phyloP scores from a whole-genome alignment of 2,797 vertebrate species.

The Falco concolor region DNA sequence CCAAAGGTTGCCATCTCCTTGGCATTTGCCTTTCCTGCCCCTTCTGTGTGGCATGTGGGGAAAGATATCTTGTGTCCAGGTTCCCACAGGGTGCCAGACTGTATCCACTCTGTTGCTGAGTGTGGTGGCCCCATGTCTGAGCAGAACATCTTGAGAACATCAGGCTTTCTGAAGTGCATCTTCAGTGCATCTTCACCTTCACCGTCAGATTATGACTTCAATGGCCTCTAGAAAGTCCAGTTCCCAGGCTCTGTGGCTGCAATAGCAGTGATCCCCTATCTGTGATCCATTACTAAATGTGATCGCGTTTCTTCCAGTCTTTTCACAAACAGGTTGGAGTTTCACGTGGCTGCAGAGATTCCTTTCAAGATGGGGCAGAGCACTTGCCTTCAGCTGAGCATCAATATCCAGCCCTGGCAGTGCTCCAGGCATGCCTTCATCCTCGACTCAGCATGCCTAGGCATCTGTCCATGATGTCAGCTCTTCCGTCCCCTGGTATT shows the following conservation, averaged over 20 bases:
- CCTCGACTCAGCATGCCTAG: neutral
- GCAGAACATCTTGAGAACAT: neutral
- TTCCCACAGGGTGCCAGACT: neutral
- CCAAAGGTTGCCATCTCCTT: neutral
- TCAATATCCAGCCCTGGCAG: conserved; percentile 21
- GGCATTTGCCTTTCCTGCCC: neutral
- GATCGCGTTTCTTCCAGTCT: neutral
- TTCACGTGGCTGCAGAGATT: conserved; percentile 18
- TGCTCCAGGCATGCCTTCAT: conserved; percentile 38
- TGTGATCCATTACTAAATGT: neutral
- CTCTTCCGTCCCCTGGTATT: neutral
- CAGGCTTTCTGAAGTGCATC: neutral
- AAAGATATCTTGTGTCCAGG: neutral
- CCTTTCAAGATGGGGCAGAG: neutral
- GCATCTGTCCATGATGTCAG: conserved; percentile 37
- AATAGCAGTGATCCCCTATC: neutral
- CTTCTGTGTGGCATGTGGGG: neutral
- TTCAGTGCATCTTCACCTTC: neutral
- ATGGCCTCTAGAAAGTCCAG: neutral
- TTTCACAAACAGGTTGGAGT: neutral
- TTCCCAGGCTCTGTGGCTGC: neutral
- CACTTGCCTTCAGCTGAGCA: conserved; percentile 23
- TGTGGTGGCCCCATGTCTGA: neutral
- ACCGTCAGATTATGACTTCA: neutral
- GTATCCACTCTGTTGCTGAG: neutral